Percentiles rank a stretch among this genome's conserved stretches.
phyloP scores from a whole-genome alignment of 2,888 invertebrate genomes.

The Serrognathus titanus region DNA sequence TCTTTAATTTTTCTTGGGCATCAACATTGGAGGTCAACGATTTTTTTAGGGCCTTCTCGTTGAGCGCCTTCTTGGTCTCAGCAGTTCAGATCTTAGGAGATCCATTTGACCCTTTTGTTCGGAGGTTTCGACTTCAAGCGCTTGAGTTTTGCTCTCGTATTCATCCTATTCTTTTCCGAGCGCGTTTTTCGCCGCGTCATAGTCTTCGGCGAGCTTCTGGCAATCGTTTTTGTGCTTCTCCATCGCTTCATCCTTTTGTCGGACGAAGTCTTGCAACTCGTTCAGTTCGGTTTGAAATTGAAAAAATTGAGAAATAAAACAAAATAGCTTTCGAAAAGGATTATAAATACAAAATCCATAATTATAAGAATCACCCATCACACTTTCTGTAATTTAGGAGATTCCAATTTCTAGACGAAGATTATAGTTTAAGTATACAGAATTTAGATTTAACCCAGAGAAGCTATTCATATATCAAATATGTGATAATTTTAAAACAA shows the following conservation, averaged over 20 bases:
- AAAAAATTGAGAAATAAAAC: too few relatives aligned
- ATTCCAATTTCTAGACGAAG: too few relatives aligned
- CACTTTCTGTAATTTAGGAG: too few relatives aligned
- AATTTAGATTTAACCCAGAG: too few relatives aligned
- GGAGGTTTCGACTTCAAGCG: slow-evolving; percentile 13
- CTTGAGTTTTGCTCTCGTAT: slow-evolving; percentile 16
- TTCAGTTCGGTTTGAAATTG: slow-evolving; percentile 17
- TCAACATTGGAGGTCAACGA: slow-evolving; percentile 20
- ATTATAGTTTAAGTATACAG: too few relatives aligned
- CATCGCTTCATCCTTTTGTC: slow-evolving; percentile 11
- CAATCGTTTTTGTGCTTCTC: slow-evolving; percentile 9
- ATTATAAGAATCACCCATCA: too few relatives aligned
- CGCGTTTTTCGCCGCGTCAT: slow-evolving; percentile 30
- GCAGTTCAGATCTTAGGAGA: slow-evolving; percentile 18
- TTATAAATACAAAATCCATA: too few relatives aligned
- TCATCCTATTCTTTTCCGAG: slow-evolving; percentile 30
- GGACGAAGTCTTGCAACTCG: slow-evolving; percentile 8
- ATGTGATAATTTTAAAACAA: too few relatives aligned
- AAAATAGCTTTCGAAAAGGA: too few relatives aligned
- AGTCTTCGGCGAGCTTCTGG: slow-evolving; percentile 18
- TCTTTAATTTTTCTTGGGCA: slow-evolving; percentile 32
- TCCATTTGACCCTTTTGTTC: slow-evolving; percentile 23
- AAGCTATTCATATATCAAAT: too few relatives aligned
- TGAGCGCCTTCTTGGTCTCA: slow-evolving; percentile 24
- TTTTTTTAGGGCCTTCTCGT: slow-evolving; percentile 25